Evolutionary conservation across 2,113 vertebrate genomes (phyloP).

Genomic region (Xiphorhynchus elegans): DNA sequence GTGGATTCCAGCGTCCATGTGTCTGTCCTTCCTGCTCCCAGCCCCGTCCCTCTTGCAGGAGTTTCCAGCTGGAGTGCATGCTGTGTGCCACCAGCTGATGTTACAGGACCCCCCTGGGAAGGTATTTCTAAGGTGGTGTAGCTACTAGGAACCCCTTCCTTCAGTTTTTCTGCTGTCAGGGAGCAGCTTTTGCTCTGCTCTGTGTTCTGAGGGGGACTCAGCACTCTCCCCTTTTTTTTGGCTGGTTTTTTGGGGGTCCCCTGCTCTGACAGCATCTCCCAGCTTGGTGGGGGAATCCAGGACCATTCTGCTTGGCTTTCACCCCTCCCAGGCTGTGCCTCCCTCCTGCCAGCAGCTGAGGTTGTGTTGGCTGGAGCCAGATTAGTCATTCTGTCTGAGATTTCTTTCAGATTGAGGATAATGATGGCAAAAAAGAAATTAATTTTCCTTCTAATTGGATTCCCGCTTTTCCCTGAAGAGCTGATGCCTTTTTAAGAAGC

Average conservation of each 20-base stretch:
- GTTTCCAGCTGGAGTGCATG: background rate
- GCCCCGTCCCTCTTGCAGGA: background rate
- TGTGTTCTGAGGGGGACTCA: background rate
- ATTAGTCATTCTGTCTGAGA: conserved; percentile 8
- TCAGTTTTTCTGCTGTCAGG: accelerated
- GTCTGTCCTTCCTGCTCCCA: background rate
- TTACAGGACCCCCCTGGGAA: background rate
- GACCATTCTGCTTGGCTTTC: background rate
- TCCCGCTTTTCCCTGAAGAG: background rate
- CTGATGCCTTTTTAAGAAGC: background rate
- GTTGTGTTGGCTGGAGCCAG: background rate
- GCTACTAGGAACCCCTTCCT: background rate
- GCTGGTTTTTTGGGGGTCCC: background rate
- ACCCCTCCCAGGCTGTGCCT: background rate
- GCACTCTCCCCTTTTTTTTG: accelerated
- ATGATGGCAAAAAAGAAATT: conserved; percentile 19
- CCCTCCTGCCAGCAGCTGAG: background rate
- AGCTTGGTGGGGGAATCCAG: accelerated
- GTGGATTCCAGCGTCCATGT: accelerated
- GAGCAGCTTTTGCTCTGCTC: background rate
- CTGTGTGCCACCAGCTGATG: accelerated
- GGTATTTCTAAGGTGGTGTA: background rate
- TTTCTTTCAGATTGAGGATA: conserved; percentile 19
- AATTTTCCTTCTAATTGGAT: conserved; percentile 36
- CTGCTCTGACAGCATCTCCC: background rate